A percentile compares a stretch with the other conserved stretches of the same genome.
phyloP scores from a whole-genome alignment of 2,888 invertebrate species.

The Myathropa florea region DNA sequence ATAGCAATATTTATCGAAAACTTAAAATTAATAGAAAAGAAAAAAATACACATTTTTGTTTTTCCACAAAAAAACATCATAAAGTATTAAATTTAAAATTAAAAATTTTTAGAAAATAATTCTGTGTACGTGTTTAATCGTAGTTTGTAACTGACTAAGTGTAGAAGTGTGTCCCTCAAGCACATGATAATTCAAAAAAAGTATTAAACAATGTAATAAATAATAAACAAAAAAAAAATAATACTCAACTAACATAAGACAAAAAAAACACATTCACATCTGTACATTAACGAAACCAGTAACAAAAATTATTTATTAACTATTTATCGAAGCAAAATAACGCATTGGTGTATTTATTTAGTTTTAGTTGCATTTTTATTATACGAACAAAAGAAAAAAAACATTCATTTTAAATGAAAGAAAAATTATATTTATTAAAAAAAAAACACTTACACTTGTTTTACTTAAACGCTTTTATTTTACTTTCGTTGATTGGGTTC shows the following conservation, averaged over 20 bases:
- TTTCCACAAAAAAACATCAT: slow-evolving; percentile 21
- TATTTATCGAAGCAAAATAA: slow-evolving; percentile 61
- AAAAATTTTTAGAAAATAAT: slow-evolving; percentile 25
- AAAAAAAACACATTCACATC: slow-evolving; percentile 39
- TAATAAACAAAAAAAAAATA: slow-evolving; percentile 22
- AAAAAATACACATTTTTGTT: slow-evolving; percentile 28
- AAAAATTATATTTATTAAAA: slow-evolving; percentile 70
- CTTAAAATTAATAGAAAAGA: background rate
- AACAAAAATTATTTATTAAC: slow-evolving; percentile 68
- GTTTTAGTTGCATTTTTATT: slow-evolving; percentile 67
- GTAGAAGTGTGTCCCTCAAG: slow-evolving; percentile 41
- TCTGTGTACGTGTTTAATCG: slow-evolving; percentile 32
- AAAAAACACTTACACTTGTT: slow-evolving; percentile 50
- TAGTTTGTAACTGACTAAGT: slow-evolving; percentile 34
- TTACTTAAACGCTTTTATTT: slow-evolving; percentile 52
- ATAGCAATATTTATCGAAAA: slow-evolving; percentile 67
- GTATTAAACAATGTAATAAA: slow-evolving; percentile 31
- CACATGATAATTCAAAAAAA: slow-evolving; percentile 30
- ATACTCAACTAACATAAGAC: slow-evolving; percentile 49
- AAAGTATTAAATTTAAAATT: background rate
- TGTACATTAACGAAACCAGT: slow-evolving; percentile 70
- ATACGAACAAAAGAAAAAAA: slow-evolving; percentile 47
- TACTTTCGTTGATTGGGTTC: slow-evolving; percentile 40
- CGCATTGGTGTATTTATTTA: slow-evolving; percentile 69
- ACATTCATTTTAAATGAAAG: slow-evolving; percentile 70